Evolutionary conservation across 2,888 invertebrate species (phyloP), one percentile per base, ranked within the genome.

Genomic region (Trilocha varians): DNA sequence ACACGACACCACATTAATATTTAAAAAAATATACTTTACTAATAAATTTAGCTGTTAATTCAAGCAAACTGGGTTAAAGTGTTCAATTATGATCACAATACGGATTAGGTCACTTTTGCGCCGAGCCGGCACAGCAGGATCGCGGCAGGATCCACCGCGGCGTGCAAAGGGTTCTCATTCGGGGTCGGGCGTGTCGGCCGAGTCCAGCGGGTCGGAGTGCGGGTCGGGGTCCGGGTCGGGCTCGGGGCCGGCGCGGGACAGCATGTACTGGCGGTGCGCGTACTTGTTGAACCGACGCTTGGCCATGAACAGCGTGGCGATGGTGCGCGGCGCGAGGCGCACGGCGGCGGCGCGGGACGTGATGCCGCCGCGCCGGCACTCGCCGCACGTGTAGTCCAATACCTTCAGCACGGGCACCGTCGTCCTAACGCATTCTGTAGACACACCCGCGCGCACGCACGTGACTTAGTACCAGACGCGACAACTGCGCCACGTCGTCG

Each of bases 241-340:
- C 44, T 42, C 43, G 42, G 48, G 43, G 41, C 53, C 56, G 38
- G 37, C 55, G 41, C 75, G 66, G 52, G 66, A 70, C 53, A 60
- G 64, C 60, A 84, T 51, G 76, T 84, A 85, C 75, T 84, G 84
- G 32, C 78, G 73, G 60, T 84, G 84, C 61, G 84, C 84, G 78
- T 85, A 85, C 70, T 84, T 84, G 80, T 85, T 85, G 80, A 85
- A 85, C 49, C 84, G 78, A 1, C 84, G 82, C 75, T 85, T 85
- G 62, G 84, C 84, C 84, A 85, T 85, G 78, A 85, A 85, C 41
- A 85, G 78, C 54, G 84, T 84, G 66, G 84, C 84, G 70, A 85
- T 82, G 57, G 84, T 85, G 45, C 84, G 75, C 60, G 84, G 84
- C 57, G 84, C 84, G 15, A 78, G 70, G 42, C 84, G 79, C 48